Conservation (phyloP, 2,888 invertebrate species). For the Saturnia japonica region DNA sequence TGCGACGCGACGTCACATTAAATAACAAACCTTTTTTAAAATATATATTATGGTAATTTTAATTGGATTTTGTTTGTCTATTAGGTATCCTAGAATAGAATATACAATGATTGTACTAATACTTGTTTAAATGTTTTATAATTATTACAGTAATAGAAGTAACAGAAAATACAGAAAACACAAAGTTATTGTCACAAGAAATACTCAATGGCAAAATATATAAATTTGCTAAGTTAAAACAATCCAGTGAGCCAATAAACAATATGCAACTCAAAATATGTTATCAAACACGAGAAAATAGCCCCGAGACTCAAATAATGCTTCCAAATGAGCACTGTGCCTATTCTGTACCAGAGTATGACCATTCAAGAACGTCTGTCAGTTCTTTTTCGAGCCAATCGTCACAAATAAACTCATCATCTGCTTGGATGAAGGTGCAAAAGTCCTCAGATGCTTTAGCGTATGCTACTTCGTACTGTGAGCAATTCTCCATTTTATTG, state of each 20-base stretch:
- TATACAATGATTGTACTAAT: neutral
- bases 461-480: slow-evolving; percentile 77
- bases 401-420: slow-evolving; percentile 65
- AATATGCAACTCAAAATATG: slow-evolving; percentile 67
- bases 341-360: slow-evolving; percentile 67
- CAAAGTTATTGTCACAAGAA: slow-evolving; percentile 75
- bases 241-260: slow-evolving; percentile 46
- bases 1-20: neutral
- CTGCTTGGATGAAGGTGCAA: slow-evolving; percentile 81
- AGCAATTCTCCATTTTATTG: slow-evolving; percentile 83
- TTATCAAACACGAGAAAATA: slow-evolving; percentile 62
- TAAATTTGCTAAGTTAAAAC: slow-evolving; percentile 61
- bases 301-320: slow-evolving; percentile 65
- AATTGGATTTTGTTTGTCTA: neutral
- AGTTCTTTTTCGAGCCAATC: slow-evolving; percentile 64
- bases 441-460: slow-evolving; percentile 64
- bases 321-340: slow-evolving; percentile 64
- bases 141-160: slow-evolving; percentile 83
- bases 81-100: neutral
- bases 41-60: neutral
- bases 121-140: slow-evolving; percentile 8
- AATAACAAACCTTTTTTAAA: neutral
- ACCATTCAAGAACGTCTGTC: slow-evolving; percentile 56
- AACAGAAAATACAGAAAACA: slow-evolving; percentile 79
- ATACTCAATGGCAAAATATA: slow-evolving; percentile 83